These are phyloP conservation scores for Andricus quercusramuli DNA, from an alignment of 2,888 invertebrate species.

Conservation along the genomic window DNA sequence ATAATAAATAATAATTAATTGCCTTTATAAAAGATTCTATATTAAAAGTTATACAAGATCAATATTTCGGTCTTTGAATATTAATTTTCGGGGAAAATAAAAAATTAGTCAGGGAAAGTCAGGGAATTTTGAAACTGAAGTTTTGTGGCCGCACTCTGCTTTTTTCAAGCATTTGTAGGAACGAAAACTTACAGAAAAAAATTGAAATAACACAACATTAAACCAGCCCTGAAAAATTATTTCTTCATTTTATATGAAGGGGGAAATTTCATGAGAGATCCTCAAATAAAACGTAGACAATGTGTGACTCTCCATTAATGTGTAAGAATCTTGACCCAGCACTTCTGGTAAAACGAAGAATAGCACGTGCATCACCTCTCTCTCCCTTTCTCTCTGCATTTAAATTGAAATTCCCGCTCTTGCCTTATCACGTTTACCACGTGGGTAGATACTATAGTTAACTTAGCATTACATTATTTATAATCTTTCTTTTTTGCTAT, in stretches of 20 bases:
- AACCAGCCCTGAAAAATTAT: not conserved
- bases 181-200: not conserved
- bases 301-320: constrained; percentile 1
- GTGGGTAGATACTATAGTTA: not conserved
- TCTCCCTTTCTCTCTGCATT: not conserved
- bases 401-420: constrained; percentile 9
- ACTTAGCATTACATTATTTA: not conserved
- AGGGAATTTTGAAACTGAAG: too few relatives aligned
- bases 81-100: too few relatives aligned
- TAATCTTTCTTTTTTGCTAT: not conserved
- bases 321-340: not conserved
- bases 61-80: too few relatives aligned
- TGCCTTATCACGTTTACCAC: not conserved
- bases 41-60: too few relatives aligned
- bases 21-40: too few relatives aligned
- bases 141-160: too few relatives aligned
- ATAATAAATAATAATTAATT: too few relatives aligned
- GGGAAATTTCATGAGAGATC: not conserved
- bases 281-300: not conserved
- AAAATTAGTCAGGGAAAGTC: too few relatives aligned
- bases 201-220: not conserved
- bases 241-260: not conserved
- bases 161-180: too few relatives aligned
- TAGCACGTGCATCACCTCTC: not conserved
- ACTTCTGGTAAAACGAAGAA: constrained; percentile 5